Percentiles rank a stretch among this genome's conserved stretches.
These are phyloP conservation scores for Acanthurus tractus DNA, from an alignment of 2,797 vertebrate genomes.

Conservation along the genomic window DNA sequence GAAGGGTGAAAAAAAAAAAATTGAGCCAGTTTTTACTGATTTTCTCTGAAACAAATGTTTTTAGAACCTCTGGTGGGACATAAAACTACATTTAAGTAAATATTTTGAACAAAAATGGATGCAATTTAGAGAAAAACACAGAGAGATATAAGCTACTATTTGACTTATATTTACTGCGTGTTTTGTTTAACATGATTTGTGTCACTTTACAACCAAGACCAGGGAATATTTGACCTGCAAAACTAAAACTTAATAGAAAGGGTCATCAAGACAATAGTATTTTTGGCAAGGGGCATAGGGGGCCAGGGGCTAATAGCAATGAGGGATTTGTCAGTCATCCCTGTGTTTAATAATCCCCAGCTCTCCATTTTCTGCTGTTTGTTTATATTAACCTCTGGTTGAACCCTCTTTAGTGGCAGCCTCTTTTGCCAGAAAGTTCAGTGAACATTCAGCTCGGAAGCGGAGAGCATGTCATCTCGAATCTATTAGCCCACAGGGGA, in stretches of 20 bases:
- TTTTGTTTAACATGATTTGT: constrained; percentile 14
- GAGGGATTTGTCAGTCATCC: constrained; percentile 94
- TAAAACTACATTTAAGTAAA: not conserved
- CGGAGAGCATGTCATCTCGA: constrained; percentile 94
- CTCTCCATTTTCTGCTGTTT: constrained; percentile 94
- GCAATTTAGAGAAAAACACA: constrained; percentile 4
- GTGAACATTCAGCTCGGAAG: constrained; percentile 92
- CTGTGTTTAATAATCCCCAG: constrained; percentile 94
- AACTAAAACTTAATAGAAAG: constrained; percentile 53
- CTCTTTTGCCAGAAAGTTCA: constrained; percentile 94
- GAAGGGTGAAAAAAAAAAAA: not conserved
- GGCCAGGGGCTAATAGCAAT: constrained; percentile 95
- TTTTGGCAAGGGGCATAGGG: constrained; percentile 81
- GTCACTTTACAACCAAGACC: constrained; percentile 36
- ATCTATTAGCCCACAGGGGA: constrained; percentile 96
- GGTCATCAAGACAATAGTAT: constrained; percentile 72
- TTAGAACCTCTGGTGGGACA: not conserved
- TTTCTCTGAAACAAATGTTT: not conserved
- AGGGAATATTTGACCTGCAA: constrained; percentile 46
- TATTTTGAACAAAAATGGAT: not conserved
- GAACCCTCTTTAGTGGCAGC: constrained; percentile 98
- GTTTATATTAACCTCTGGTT: constrained; percentile 98
- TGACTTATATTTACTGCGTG: not conserved
- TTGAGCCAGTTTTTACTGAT: not conserved
- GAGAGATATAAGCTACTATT: not conserved